Percentiles rank a stretch among this genome's conserved stretches.
Evolutionary conservation across 30 jellyfish, hydroid and myxozoan genomes (phyloP).

Genomic region (Aurelia coerulea): DNA sequence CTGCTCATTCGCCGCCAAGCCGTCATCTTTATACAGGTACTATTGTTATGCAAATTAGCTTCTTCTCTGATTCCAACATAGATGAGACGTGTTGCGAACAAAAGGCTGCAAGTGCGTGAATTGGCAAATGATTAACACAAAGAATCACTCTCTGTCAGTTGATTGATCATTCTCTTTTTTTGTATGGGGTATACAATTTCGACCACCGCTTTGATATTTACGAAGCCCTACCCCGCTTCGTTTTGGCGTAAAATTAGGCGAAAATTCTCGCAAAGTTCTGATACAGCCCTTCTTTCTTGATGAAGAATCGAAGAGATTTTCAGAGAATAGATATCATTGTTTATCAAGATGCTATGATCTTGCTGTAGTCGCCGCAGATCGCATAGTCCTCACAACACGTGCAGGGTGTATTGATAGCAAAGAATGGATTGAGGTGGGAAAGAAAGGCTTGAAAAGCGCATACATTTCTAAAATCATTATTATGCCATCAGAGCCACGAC

Average conservation of each 20-base stretch:
- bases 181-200: background rate
- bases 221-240: background rate
- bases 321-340: background rate
- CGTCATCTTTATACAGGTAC: constrained; percentile 43
- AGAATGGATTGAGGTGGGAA: constrained; percentile 12
- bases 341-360: background rate
- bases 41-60: constrained; percentile 65
- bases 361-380: background rate
- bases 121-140: constrained; percentile 7
- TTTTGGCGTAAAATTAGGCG: background rate
- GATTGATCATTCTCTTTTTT: constrained; percentile 7
- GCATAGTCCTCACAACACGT: constrained; percentile 63
- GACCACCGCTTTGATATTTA: background rate
- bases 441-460: constrained; percentile 69
- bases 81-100: constrained; percentile 55
- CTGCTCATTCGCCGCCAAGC: constrained; percentile 45
- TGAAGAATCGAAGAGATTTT: too few species aligned
- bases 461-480: constrained; percentile 14
- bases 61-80: background rate
- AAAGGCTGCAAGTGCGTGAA: constrained; percentile 71
- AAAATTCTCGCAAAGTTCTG: background rate
- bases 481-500: background rate
- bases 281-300: too few species aligned
- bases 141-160: background rate
- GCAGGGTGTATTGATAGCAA: constrained; percentile 15